Percentiles rank a stretch among this genome's conserved stretches.
phyloP scores from a whole-genome alignment of 2,113 vertebrate genomes.

The Tetraodon nigroviridis region DNA sequence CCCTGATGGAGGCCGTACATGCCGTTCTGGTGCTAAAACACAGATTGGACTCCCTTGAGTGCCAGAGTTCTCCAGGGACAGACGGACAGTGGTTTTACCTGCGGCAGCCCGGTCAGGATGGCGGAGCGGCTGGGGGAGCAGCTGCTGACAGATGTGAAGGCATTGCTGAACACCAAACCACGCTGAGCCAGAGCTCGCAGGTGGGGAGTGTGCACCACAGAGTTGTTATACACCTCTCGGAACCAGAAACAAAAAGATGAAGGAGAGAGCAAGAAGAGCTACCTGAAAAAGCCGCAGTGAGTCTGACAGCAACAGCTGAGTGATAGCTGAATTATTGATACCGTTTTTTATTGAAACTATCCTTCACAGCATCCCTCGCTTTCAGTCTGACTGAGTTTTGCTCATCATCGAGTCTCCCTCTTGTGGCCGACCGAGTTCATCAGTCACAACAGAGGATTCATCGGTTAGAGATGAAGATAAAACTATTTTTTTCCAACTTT shows the following conservation, averaged over 20 bases:
- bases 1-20: conserved; percentile 96
- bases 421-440: conserved; percentile 27
- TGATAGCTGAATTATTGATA: background rate
- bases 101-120: conserved; percentile 91
- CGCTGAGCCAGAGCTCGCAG: conserved; percentile 78
- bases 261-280: no score
- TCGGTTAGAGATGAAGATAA: no score
- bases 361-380: background rate
- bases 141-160: conserved; percentile 93
- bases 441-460: no score
- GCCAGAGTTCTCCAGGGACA: background rate
- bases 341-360: background rate
- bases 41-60: background rate
- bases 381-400: background rate
- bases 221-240: conserved; percentile 90
- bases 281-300: no score
- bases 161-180: conserved; percentile 83
- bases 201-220: conserved; percentile 82
- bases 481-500: no score
- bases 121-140: conserved; percentile 93
- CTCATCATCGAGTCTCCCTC: conserved; percentile 41
- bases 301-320: no score
- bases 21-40: conserved; percentile 89
- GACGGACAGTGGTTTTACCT: conserved; percentile 69
- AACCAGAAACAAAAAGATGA: background rate